These are phyloP conservation scores for Carposina sasakii DNA, from an alignment of 1,140 invertebrate genomes.

Conservation along the genomic window DNA sequence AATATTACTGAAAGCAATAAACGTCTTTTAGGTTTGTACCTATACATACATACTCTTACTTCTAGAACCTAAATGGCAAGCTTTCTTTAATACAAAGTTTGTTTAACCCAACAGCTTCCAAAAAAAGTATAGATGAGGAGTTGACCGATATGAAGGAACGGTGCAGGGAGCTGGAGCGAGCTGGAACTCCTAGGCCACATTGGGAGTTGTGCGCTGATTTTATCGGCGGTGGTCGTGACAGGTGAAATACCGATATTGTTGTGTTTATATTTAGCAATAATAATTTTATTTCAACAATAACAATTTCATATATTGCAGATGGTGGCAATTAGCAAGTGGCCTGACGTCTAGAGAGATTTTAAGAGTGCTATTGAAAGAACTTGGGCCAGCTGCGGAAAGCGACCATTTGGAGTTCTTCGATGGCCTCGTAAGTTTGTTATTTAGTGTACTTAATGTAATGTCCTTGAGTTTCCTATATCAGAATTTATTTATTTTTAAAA, in stretches of 20 bases:
- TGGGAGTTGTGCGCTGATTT: constrained; percentile 68
- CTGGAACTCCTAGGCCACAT: constrained; percentile 61
- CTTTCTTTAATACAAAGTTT: no score
- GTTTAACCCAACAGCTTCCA: no score
- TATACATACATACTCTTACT: no score
- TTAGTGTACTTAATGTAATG: not conserved
- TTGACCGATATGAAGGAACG: constrained; percentile 53
- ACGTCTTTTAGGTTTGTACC: no score
- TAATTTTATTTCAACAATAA: not conserved
- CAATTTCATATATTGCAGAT: constrained; percentile 28
- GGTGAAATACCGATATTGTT: constrained; percentile 22
- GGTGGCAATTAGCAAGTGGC: constrained; percentile 56
- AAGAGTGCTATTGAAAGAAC: constrained; percentile 57
- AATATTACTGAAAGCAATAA: no score
- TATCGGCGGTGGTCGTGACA: constrained; percentile 58
- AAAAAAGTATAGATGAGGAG: constrained; percentile 55
- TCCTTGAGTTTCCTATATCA: not conserved
- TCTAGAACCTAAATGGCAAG: no score
- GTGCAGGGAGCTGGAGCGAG: constrained; percentile 55
- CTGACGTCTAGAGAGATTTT: constrained; percentile 58
- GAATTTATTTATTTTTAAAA: no score
- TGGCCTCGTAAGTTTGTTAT: constrained; percentile 49
- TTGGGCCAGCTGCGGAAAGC: constrained; percentile 59
- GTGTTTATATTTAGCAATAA: not conserved
- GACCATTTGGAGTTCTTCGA: constrained; percentile 65